Base-by-base conservation (phyloP, 2,113 vertebrate genomes). In the Coturnix japonica region DNA sequence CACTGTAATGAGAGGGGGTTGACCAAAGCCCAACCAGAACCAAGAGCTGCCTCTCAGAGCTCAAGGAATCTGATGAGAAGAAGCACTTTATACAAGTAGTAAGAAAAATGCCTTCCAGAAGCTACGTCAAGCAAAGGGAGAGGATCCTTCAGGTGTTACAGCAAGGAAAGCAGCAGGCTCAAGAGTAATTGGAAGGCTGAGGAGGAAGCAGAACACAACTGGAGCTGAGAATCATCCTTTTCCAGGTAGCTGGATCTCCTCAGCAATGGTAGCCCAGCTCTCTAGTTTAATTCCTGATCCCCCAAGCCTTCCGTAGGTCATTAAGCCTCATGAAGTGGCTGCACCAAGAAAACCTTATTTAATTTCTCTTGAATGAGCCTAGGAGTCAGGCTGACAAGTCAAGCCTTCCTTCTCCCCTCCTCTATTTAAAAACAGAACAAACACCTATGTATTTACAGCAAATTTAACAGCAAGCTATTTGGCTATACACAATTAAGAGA, bases 381-480 rank as follows among this genome's bases (percentile, higher is more conserved):
- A 12, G 33, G 19, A 49, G 53, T 30, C 20, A 43, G 35, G 49
- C 63, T 0, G 1, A 5, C 43, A n/a, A 22, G 16, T 9, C 26
- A 33, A 59, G 9, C 37, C 39, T 49, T 60, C 43, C 23, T 61
- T 53, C 9, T 14, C 23, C 46, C 20, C 9, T 11, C 25, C 12
- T 17, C 30, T 65, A 11, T 51, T 82, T 57, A 57, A 57, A n/a
- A 57, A 31, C 30, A 31, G 16, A 56, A 31, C 17, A 56, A 61
- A 20, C 11, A 66, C 12, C 65, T 5, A 31, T 28, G 35, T 54
- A 56, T 37, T 53, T 73, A 39, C 46, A 81, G 25, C 6, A 13
- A 49, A 16, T 0, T 1, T 8, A 66, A 35, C 2, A 0, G 57
- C 56, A 71, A 23, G 22, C 1, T 2, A 59, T 10, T 9, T 19